Base-by-base conservation (phyloP, 2,797 vertebrate genomes). In the Rhinichthys osculus region DNA sequence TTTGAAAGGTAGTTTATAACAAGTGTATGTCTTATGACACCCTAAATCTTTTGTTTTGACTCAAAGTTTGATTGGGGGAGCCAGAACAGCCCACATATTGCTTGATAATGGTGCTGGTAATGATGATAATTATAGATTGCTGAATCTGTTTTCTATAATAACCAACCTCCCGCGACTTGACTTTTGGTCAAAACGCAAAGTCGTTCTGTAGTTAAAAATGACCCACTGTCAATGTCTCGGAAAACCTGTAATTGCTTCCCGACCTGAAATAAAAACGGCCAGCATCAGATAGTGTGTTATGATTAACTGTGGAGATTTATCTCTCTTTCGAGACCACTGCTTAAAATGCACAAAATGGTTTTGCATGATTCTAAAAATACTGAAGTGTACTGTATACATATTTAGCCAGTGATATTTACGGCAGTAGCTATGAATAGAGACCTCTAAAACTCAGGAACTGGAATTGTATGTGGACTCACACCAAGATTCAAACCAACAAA, bases 81-180 rank as follows among this genome's bases (percentile, higher is more conserved):
- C 47, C 27, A 57, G n/a, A 72, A 19, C 19, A 30, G 35, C 50
- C n/a, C n/a, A 38, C 38, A 38, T 38, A 38, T 38, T 91, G 89
- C 86, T 90, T 87, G 84, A 88, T 4, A 62, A 83, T 79, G 59
- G 62, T 14, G 88, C 87, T 90, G 90, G 47, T 89, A 90, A 90
- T 69, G 78, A 90, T 82, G 87, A 89, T 91, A 92, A 92, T 91
- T 88, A 81, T 89, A 89, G 72, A 89, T 91, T 90, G 87, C 87
- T 70, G 71, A 40, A 87, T 91, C 89, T 90, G 77, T 89, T 93
- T 93, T 89, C 87, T 71, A 76, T 90, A 90, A 81, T 89, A 81
- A 86, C 27, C 66, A 81, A 27, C 66, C 81, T 79, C 82, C 79
- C 54, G 44, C 57, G 64, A 77, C 78, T 81, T 57, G 69, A 50